Conservation (phyloP, 1,140 invertebrate genomes). For the Scaptomyza montana region DNA sequence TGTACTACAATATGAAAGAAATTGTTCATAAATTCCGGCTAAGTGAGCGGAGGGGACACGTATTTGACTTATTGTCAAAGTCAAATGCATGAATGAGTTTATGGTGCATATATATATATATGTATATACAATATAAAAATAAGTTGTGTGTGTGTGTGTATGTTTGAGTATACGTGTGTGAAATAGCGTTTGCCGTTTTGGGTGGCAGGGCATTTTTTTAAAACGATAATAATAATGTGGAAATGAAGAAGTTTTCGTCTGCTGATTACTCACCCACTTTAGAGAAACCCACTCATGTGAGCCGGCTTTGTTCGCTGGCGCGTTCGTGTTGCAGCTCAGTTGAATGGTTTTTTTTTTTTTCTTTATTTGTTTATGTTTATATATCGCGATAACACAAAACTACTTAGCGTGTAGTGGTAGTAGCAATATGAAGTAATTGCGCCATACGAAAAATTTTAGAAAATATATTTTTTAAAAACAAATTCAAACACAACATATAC, state of each 20-base stretch:
- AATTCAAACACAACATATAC: slow-evolving; percentile 4
- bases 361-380: slow-evolving; percentile 33
- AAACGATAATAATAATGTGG: slow-evolving; percentile 14
- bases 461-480: background rate
- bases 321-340: slow-evolving; percentile 43
- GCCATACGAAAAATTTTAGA: background rate
- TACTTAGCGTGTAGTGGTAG: slow-evolving; percentile 23
- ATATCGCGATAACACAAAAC: slow-evolving; percentile 33
- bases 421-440: background rate
- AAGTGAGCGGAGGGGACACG: slow-evolving; percentile 8
- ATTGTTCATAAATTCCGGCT: slow-evolving; percentile 58
- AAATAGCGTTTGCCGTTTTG: slow-evolving; percentile 18
- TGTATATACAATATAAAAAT: slow-evolving; percentile 1
- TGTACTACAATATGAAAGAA: slow-evolving; percentile 1
- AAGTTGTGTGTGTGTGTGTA: slow-evolving; percentile 10
- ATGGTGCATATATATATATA: slow-evolving; percentile 22
- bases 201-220: slow-evolving; percentile 6
- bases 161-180: slow-evolving; percentile 9
- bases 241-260: slow-evolving; percentile 23
- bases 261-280: slow-evolving; percentile 75
- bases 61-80: slow-evolving; percentile 62
- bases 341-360: slow-evolving; percentile 13
- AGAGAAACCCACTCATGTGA: slow-evolving; percentile 73
- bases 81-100: slow-evolving; percentile 64
- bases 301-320: slow-evolving; percentile 60